Evolutionary conservation across 2,888 invertebrate species (phyloP).

Genomic region (Drosophila kuntzei): DNA sequence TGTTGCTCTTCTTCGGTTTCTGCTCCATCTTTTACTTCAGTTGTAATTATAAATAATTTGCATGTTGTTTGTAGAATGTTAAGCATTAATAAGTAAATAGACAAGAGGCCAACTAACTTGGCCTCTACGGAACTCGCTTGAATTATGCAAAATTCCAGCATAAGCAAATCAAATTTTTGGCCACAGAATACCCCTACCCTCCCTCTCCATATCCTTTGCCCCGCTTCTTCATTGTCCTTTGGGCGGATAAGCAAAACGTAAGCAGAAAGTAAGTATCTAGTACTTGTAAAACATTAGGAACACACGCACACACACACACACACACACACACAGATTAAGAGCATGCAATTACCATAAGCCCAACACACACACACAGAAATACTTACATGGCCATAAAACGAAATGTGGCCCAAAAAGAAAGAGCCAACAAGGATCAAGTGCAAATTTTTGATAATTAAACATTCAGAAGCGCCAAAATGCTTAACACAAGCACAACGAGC

Average conservation of each 20-base stretch:
- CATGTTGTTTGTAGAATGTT: constrained; percentile 35
- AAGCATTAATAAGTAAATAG: constrained; percentile 73
- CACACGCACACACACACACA: constrained; percentile 35
- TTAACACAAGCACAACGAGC: constrained; percentile 66
- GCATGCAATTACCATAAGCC: constrained; percentile 69
- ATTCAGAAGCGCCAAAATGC: constrained; percentile 78
- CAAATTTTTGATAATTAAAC: constrained; percentile 79
- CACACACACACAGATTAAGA: constrained; percentile 16
- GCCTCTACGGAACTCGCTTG: constrained; percentile 38
- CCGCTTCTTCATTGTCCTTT: constrained; percentile 4
- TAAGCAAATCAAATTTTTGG: constrained; percentile 67
- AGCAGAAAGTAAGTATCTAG: constrained; percentile 46
- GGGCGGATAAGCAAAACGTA: constrained; percentile 34
- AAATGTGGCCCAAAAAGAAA: constrained; percentile 57
- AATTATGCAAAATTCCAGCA: constrained; percentile 63
- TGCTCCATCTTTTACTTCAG: constrained; percentile 23
- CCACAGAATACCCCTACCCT: constrained; percentile 27
- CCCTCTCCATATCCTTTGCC: neutral
- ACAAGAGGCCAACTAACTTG: constrained; percentile 52
- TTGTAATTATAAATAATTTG: constrained; percentile 77
- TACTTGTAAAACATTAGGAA: constrained; percentile 69
- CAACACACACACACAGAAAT: constrained; percentile 31
- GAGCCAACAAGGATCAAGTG: constrained; percentile 71
- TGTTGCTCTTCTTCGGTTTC: constrained; percentile 23
- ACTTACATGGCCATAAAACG: constrained; percentile 42